phyloP scores from a whole-genome alignment of 2,888 invertebrate genomes.

The Cistogaster globosa region DNA sequence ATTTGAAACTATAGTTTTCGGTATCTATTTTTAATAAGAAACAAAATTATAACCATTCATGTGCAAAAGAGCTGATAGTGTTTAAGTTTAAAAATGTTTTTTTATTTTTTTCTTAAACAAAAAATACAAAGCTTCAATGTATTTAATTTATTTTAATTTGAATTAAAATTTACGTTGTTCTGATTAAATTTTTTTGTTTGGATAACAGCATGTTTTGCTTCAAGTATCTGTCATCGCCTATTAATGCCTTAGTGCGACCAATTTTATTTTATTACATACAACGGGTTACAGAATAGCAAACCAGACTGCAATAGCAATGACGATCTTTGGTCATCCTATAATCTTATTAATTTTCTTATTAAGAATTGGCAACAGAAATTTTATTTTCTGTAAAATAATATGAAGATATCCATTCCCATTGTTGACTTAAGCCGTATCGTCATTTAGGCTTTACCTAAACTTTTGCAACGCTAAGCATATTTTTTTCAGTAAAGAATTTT shows the following conservation, averaged over 20 bases:
- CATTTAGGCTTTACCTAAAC: too few species aligned
- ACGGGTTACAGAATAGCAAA: too few species aligned
- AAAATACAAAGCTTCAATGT: conserved; percentile 30
- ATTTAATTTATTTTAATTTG: conserved; percentile 39
- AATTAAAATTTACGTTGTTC: conserved; percentile 67
- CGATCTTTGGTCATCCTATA: not conserved
- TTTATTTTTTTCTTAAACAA: conserved; percentile 24
- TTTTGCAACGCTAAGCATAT: too few species aligned
- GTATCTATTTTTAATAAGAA: conserved; percentile 3
- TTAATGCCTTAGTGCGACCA: conserved; percentile 45
- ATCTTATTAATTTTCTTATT: too few species aligned
- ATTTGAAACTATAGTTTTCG: conserved; percentile 7
- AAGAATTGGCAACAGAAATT: too few species aligned
- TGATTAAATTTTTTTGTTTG: conserved; percentile 29
- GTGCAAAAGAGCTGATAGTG: conserved; percentile 60
- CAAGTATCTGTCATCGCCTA: conserved; percentile 56
- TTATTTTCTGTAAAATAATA: too few species aligned
- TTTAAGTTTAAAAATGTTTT: conserved; percentile 13
- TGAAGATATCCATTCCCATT: too few species aligned
- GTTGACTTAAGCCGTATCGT: too few species aligned
- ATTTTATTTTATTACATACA: not conserved
- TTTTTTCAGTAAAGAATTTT: too few species aligned
- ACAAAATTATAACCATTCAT: conserved; percentile 46
- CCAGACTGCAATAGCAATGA: too few species aligned
- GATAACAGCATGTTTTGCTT: too few species aligned